phyloP scores from a whole-genome alignment of 2,113 vertebrate genomes.

The Bufo gargarizans region DNA sequence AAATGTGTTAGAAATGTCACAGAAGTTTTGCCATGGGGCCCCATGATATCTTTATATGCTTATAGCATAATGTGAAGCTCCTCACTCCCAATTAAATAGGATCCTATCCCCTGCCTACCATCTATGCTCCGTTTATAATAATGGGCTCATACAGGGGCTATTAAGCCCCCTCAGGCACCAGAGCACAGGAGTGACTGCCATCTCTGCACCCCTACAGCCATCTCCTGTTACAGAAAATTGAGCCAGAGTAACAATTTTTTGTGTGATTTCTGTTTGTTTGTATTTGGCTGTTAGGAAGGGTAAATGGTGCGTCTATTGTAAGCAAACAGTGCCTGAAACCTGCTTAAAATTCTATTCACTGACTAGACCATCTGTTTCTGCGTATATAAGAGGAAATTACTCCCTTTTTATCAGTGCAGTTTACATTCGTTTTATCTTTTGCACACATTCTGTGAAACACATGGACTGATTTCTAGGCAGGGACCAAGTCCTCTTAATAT shows the following conservation, averaged over 20 bases:
- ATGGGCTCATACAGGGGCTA: too few relatives aligned
- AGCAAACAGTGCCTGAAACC: constrained; percentile 14
- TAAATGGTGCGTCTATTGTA: constrained; percentile 16
- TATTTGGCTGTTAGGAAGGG: not conserved
- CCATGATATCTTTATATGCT: too few relatives aligned
- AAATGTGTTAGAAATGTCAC: too few relatives aligned
- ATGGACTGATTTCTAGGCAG: not conserved
- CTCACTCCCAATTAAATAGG: too few relatives aligned
- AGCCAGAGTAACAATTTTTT: not conserved
- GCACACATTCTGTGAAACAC: constrained; percentile 20
- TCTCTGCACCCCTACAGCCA: not conserved
- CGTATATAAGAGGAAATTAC: constrained; percentile 15
- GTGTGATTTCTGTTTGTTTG: constrained; percentile 16
- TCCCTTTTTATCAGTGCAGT: constrained; percentile 29
- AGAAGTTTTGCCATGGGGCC: too few relatives aligned
- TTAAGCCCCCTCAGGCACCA: not conserved
- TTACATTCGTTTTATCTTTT: constrained; percentile 25
- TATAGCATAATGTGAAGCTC: too few relatives aligned
- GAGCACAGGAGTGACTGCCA: not conserved
- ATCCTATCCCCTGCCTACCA: too few relatives aligned
- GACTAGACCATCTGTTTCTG: constrained; percentile 26
- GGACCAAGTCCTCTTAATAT: not conserved
- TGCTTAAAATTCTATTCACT: constrained; percentile 39
- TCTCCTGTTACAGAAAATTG: not conserved
- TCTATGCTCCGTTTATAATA: too few relatives aligned